Percentiles rank a stretch among this genome's conserved stretches.
These are phyloP conservation scores for Channallabes apus DNA, from an alignment of 2,797 vertebrate genomes.

Conservation along the genomic window DNA sequence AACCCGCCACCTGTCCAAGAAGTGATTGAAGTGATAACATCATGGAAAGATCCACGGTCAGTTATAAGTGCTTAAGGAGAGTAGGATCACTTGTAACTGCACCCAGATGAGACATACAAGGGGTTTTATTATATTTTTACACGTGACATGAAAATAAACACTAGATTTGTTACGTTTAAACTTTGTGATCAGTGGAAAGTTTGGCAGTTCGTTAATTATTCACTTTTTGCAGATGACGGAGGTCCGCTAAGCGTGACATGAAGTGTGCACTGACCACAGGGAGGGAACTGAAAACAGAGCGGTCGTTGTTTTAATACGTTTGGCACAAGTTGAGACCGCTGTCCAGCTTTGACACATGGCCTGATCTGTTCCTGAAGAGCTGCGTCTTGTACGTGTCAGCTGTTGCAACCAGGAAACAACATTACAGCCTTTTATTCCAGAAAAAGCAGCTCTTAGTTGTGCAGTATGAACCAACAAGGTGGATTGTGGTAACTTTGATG, in stretches of 20 bases:
- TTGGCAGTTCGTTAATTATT: conserved; percentile 1
- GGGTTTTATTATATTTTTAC: neutral
- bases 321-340: conserved; percentile 23
- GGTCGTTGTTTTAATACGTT: conserved; percentile 22
- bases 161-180: neutral
- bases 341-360: conserved; percentile 21
- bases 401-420: conserved; percentile 30
- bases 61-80: neutral
- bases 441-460: neutral
- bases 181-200: conserved; percentile 1
- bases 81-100: conserved; percentile 1
- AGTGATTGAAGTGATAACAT: neutral
- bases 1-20: neutral
- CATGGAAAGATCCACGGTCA: conserved; percentile 3
- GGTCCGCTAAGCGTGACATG: conserved; percentile 1
- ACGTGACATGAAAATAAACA: neutral
- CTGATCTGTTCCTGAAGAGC: conserved; percentile 47
- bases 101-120: neutral
- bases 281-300: conserved; percentile 34
- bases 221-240: neutral
- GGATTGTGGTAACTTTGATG: neutral
- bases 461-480: neutral
- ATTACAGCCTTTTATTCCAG: neutral
- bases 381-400: conserved; percentile 25
- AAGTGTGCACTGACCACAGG: conserved; percentile 8